Evolutionary conservation across 2,888 invertebrate species (phyloP), one percentile per base, ranked within the genome.

Genomic region (Arrhopalites spinosus): DNA sequence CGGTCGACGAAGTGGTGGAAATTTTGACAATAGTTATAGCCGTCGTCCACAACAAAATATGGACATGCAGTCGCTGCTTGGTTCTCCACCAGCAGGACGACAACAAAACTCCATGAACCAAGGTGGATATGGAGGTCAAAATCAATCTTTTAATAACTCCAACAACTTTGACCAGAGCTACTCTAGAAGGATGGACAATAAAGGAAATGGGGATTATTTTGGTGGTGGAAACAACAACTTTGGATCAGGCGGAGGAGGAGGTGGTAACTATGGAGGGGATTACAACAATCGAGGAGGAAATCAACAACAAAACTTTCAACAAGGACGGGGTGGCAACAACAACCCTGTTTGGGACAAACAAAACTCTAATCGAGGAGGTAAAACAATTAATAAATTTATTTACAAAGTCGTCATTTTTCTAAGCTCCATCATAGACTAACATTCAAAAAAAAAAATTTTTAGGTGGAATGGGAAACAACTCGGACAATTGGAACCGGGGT

Each of bases 11-110:
- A 23, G 23, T 17, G 47, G 66, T 17, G 70, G 56, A 17, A 70
- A 27, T 25, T 72, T 72, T 72, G 64, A 73, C 27, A 43, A 29
- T 2, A 30, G 59, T 2, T 71, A 29, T 59, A 71, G 20, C 36
- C 53, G 71, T 11, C 53, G 71, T n/a, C 71, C 70, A 17, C 53
- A 7, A 15, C 8, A 5, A 1, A 23, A 29, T n/a, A 36, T 29
- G 29, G 30, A 17, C 17, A 29, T 27, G 11, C 7, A 61, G 2
- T 27, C 27, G 7, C 25, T 61, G 15, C 61, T 61, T 61, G 61
- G 61, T 27, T 13, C 13, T 15, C 61, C 61, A 27, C 61, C 61
- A 15, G 3, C 50, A 13, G 15, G 25, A 3, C 61, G n/a, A 56
- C 17, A 56, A n/a, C 17, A 20, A 17, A 20, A 61, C 3, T 61